Evolutionary conservation across 2,113 vertebrate genomes (phyloP).

Genomic region (Chamaetylas fuelleborni): DNA sequence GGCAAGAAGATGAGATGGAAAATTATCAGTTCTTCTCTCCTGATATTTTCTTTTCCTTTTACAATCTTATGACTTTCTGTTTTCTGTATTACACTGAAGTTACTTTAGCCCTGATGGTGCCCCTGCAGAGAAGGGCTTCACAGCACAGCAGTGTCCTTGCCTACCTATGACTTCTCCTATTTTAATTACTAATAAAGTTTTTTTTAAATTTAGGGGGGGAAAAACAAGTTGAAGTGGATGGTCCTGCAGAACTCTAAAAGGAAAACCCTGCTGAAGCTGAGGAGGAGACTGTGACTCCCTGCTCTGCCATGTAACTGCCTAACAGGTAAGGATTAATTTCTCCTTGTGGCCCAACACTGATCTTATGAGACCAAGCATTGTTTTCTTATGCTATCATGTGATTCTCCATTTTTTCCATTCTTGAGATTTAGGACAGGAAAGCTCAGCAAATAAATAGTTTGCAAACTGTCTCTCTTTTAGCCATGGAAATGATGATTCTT

Average conservation of each 20-base stretch:
- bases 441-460: conserved; percentile 7
- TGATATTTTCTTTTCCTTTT: neutral
- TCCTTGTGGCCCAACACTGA: neutral
- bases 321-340: neutral
- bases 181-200: neutral
- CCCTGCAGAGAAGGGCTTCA: neutral
- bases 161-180: neutral
- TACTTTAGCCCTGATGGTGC: neutral
- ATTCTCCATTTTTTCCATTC: neutral
- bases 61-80: neutral
- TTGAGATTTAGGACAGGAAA: neutral
- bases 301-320: neutral
- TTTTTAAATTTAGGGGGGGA: neutral
- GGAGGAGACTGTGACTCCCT: neutral
- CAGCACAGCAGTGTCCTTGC: neutral
- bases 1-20: neutral
- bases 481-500: neutral
- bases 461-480: neutral
- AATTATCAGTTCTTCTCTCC: neutral
- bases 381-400: neutral
- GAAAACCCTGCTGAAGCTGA: neutral
- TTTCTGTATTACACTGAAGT: neutral
- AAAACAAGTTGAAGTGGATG: neutral
- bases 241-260: neutral
- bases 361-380: neutral